phyloP scores from a whole-genome alignment of 2,113 vertebrate species.

The Paramisgurnus dabryanus region DNA sequence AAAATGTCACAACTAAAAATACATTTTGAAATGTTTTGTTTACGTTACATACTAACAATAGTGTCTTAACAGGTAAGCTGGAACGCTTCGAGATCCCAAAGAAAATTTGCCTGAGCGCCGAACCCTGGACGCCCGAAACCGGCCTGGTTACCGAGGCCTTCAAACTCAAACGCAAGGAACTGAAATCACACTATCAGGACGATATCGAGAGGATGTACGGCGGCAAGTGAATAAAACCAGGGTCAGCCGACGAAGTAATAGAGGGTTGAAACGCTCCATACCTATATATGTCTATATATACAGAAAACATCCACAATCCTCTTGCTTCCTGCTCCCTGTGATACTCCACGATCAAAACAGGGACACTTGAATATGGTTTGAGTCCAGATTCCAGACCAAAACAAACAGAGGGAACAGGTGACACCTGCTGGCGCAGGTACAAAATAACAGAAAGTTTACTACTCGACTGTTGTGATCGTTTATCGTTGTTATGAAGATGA shows the following conservation, averaged over 20 bases:
- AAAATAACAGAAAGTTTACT: not conserved
- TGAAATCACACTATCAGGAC: slow-evolving; percentile 88
- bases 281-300: slow-evolving; percentile 5
- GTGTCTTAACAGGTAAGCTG: slow-evolving; percentile 78
- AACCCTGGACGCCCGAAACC: slow-evolving; percentile 95
- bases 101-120: slow-evolving; percentile 91
- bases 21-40: too few species aligned
- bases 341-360: slow-evolving; percentile 69
- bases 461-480: not conserved
- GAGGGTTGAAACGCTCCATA: slow-evolving; percentile 40
- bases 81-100: slow-evolving; percentile 96
- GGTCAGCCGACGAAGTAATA: not conserved
- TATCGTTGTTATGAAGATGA: not conserved
- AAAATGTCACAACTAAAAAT: too few species aligned
- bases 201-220: slow-evolving; percentile 97
- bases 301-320: not conserved
- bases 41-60: too few species aligned
- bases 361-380: slow-evolving; percentile 79
- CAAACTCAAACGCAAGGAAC: slow-evolving; percentile 96
- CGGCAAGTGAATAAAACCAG: slow-evolving; percentile 71
- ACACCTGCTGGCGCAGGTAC: slow-evolving; percentile 48
- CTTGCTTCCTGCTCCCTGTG: slow-evolving; percentile 7
- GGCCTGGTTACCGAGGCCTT: slow-evolving; percentile 96
- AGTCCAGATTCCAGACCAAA: not conserved
- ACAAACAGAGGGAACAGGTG: slow-evolving; percentile 35